Evolutionary conservation across 2,113 vertebrate genomes (phyloP).

Genomic region (Semicossyphus pulcher): DNA sequence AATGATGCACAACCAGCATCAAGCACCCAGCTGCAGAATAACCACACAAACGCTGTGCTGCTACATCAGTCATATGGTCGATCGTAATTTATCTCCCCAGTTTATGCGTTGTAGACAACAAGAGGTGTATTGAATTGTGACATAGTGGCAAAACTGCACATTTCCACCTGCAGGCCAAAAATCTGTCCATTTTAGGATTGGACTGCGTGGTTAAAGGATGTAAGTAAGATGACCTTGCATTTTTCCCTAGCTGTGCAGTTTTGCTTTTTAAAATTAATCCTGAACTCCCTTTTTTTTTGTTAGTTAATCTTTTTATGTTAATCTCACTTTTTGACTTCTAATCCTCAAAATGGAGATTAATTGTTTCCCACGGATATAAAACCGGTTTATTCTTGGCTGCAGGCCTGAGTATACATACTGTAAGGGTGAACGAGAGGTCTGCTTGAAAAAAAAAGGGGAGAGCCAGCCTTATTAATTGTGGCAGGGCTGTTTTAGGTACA

Average conservation of each 20-base stretch:
- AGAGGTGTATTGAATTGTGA: not conserved
- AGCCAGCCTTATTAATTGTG: conserved; percentile 28
- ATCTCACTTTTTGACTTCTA: not conserved
- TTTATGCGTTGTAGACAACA: not conserved
- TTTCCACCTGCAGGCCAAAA: not conserved
- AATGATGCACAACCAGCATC: conserved; percentile 38
- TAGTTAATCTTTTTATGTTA: not conserved
- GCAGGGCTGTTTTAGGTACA: conserved; percentile 29
- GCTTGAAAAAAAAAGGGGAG: conserved; percentile 15
- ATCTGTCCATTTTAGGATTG: not conserved
- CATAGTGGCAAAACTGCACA: not conserved
- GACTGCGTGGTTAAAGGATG: no score
- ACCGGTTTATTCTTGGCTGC: conserved; percentile 25
- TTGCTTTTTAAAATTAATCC: not conserved
- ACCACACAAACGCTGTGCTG: not conserved
- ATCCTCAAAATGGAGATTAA: not conserved
- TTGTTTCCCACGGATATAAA: conserved; percentile 34
- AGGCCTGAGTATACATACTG: conserved; percentile 5
- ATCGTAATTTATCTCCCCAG: not conserved
- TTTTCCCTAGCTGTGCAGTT: not conserved
- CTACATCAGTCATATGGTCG: not conserved
- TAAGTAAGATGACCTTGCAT: not conserved
- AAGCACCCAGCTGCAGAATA: not conserved
- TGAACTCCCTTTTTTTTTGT: not conserved
- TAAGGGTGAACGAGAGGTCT: conserved; percentile 6